Evolutionary conservation across 2,113 vertebrate genomes (phyloP).

Genomic region (Meriones unguiculatus): DNA sequence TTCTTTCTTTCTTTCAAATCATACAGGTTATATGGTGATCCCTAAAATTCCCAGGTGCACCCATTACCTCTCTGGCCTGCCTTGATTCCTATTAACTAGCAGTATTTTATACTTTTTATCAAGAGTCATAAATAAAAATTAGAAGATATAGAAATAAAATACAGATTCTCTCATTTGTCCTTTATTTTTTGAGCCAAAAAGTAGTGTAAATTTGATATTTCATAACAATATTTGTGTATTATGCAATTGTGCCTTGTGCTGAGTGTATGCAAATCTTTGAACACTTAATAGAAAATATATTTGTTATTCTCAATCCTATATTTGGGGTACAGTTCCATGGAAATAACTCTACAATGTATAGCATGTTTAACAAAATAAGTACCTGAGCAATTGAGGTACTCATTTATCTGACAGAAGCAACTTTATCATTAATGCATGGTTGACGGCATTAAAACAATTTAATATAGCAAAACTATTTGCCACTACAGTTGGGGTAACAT

Average conservation of each 20-base stretch:
- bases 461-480: not conserved
- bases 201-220: not conserved
- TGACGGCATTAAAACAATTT: slow-evolving; percentile 31
- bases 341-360: not conserved
- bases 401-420: not conserved
- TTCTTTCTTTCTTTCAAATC: not conserved
- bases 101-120: not conserved
- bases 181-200: not conserved
- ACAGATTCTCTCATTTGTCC: not conserved
- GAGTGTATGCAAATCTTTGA: not conserved
- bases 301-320: not conserved
- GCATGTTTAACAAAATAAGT: slow-evolving; percentile 45
- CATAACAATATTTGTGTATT: not conserved
- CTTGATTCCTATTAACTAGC: too few relatives aligned
- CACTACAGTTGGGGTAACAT: slow-evolving; percentile 43
- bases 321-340: not conserved
- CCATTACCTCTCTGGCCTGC: not conserved
- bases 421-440: slow-evolving; percentile 44
- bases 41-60: not conserved
- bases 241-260: not conserved
- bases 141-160: not conserved
- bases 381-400: not conserved
- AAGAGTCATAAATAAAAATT: not conserved
- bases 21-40: rapidly evolving
- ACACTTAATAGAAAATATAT: not conserved